Evolutionary conservation across 2,888 invertebrate species (phyloP), one percentile per base, ranked within the genome.

Genomic region (Platycnemis pennipes): DNA sequence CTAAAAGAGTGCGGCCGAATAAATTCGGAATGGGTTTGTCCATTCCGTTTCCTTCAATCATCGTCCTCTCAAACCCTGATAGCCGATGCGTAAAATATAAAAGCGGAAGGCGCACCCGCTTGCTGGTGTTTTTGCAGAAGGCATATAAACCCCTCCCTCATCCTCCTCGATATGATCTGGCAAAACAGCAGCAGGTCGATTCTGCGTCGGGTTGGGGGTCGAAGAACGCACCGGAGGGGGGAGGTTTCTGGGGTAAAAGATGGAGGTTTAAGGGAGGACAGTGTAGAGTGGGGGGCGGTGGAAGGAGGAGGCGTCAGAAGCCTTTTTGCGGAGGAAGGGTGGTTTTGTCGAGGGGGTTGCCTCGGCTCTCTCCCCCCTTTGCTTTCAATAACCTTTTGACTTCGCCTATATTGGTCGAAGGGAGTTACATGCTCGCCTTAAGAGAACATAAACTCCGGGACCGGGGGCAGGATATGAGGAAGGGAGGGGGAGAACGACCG

Each of bases 301-400:
- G 63, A 26, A 16, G 19, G 63, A 37, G 37, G 77, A 37, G 77
- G 77, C 37, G 77, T 13, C 13, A 77, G 77, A 11, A 37, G 2
- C 31, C 31, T 31, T 77, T 37, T 22, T 22, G 87, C 45, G 45
- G n/a, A 45, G 44, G 16, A 16, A 44, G 86, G 37, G 26, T 7
- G 87, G 45, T n/a, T 26, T 46, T 42, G 87, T 44, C 44, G 87
- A 46, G 46, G 87, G 45, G 63, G 89, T 56, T 26, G 77, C 53
- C 56, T 19, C 87, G n/a, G n/a, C n/a, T n/a, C 45, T 46, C 46
- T 46, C n/a, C 46, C 87, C n/a, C 44, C 44, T 91, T 91, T 63
- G 63, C 91, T 63, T 91, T 91, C 91, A 91, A 91, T 91, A 91
- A 63, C 91, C 91, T 91, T 77, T 87, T 87, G 87, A 44, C 87